These are phyloP conservation scores for Palythoa grandiflora DNA, from an alignment of 92 coral and sea anemone genomes.

Conservation along the genomic window DNA sequence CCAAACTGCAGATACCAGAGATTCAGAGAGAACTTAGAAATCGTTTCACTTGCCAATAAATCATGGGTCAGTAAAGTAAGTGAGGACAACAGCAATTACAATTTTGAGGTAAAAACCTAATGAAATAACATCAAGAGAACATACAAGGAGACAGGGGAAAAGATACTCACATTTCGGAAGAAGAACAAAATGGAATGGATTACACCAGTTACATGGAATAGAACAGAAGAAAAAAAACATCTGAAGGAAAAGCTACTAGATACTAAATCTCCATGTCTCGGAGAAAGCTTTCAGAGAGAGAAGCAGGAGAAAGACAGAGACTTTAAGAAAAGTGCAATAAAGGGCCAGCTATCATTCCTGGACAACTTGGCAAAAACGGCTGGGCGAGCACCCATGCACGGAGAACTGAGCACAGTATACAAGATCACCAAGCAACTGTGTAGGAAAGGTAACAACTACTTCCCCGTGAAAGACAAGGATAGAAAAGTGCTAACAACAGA, in stretches of 20 bases:
- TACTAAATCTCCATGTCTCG: neutral
- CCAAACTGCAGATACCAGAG: slow-evolving; percentile 12
- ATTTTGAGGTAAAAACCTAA: neutral
- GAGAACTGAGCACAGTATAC: too few species aligned
- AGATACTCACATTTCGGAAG: neutral
- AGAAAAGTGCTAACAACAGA: slow-evolving; percentile 26
- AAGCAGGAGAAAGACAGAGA: neutral
- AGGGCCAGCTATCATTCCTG: neutral
- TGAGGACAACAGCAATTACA: slow-evolving; percentile 8
- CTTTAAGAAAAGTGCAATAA: neutral
- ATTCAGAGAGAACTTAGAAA: slow-evolving; percentile 11
- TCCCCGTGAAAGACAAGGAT: slow-evolving; percentile 24
- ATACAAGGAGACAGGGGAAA: slow-evolving; percentile 14
- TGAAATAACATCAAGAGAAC: slow-evolving; percentile 20
- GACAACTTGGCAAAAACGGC: neutral
- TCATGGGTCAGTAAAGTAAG: neutral
- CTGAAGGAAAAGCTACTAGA: neutral
- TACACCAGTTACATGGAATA: neutral
- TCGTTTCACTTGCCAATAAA: slow-evolving; percentile 3
- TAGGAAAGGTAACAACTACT: neutral
- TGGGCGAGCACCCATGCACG: neutral
- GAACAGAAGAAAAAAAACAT: neutral
- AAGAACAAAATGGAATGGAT: slow-evolving; percentile 12
- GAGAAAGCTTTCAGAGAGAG: neutral
- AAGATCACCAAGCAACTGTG: neutral